Evolutionary conservation across 2,797 vertebrate species (phyloP).

Genomic region (Holocentrus rufus): DNA sequence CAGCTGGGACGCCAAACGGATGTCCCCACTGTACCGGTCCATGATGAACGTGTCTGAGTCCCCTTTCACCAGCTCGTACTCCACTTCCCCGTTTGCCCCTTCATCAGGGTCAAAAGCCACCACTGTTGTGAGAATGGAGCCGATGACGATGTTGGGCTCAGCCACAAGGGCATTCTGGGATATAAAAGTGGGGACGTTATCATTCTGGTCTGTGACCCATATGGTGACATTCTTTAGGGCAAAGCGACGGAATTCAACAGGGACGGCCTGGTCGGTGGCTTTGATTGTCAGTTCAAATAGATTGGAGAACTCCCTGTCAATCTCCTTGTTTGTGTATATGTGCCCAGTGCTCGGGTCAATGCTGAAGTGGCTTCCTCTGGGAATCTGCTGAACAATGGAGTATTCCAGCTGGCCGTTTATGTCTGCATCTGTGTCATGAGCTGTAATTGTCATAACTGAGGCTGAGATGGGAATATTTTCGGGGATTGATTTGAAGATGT

Average conservation of each 20-base stretch:
- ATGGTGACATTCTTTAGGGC: conserved; percentile 97
- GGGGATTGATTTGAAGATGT: conserved; percentile 95
- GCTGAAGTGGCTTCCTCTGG: conserved; percentile 91
- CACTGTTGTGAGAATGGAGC: conserved; percentile 93
- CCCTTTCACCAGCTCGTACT: conserved; percentile 93
- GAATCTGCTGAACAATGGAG: conserved; percentile 92
- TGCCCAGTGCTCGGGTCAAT: conserved; percentile 88
- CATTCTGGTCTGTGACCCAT: conserved; percentile 94
- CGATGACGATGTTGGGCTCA: conserved; percentile 90
- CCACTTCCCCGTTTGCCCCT: conserved; percentile 94
- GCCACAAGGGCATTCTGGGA: conserved; percentile 94
- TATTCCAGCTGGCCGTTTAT: conserved; percentile 94
- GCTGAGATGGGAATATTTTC: conserved; percentile 93
- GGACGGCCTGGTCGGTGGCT: conserved; percentile 94
- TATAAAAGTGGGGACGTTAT: conserved; percentile 91
- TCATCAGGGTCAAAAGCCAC: conserved; percentile 94
- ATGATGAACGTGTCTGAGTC: conserved; percentile 94
- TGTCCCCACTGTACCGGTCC: conserved; percentile 95
- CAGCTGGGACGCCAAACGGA: conserved; percentile 91
- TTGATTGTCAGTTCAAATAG: conserved; percentile 95
- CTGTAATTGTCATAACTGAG: conserved; percentile 90
- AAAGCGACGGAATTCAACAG: conserved; percentile 88
- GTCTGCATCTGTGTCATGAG: conserved; percentile 94
- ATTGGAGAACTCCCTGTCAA: conserved; percentile 95
- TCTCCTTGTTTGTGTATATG: conserved; percentile 89